Conservation (phyloP, 2,888 invertebrate species). For the Apodemia duryi region DNA sequence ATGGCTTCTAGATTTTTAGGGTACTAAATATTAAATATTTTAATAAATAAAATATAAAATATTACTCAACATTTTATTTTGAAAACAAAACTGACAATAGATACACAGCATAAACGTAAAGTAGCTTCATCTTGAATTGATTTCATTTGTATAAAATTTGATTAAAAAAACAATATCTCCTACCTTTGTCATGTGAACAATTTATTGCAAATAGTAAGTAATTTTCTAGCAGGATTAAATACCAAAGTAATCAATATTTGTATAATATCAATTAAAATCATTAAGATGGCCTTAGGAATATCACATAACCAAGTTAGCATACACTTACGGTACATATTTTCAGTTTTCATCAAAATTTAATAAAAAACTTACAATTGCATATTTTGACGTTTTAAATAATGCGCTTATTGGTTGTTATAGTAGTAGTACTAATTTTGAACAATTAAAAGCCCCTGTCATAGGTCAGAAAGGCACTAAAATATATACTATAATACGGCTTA, state of each 20-base stretch:
- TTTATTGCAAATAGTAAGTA: no score
- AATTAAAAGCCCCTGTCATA: not conserved
- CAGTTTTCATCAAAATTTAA: not conserved
- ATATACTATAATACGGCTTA: not conserved
- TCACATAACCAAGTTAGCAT: not conserved
- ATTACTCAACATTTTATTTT: not conserved
- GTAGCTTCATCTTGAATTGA: not conserved
- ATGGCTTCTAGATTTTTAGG: no score
- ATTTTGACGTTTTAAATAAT: not conserved
- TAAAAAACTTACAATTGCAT: not conserved
- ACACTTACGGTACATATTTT: not conserved
- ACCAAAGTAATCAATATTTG: no score
- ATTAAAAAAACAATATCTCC: no score
- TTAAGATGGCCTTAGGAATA: no score
- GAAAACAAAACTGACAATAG: not conserved
- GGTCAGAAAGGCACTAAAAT: conserved; percentile 1
- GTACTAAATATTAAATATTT: no score
- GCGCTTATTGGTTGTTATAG: not conserved
- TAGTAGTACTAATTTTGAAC: not conserved
- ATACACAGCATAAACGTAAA: not conserved
- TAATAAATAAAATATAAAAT: not conserved
- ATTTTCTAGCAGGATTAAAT: no score
- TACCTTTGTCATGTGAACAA: no score
- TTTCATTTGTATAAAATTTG: no score
- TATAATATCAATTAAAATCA: no score